Percentiles rank a stretch among this genome's conserved stretches.
Evolutionary conservation across 2,113 vertebrate species (phyloP).

Genomic region (Brachirus orientalis): DNA sequence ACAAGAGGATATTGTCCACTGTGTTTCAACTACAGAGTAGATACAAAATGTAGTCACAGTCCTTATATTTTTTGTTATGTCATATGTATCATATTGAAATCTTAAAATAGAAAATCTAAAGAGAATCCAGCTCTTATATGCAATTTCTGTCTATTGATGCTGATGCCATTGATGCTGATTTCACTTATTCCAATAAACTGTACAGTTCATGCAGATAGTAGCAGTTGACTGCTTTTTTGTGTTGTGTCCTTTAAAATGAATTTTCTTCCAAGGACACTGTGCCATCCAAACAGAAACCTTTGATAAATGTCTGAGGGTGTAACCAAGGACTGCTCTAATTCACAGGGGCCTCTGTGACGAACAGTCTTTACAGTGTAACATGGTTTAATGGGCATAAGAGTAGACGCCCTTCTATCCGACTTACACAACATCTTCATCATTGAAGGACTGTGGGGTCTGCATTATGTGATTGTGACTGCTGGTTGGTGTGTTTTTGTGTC

Average conservation of each 20-base stretch:
- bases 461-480: neutral
- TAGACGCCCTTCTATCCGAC: constrained; percentile 56
- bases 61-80: no score
- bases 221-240: constrained; percentile 28
- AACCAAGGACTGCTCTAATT: constrained; percentile 51
- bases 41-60: no score
- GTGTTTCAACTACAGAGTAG: no score
- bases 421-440: constrained; percentile 57
- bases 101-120: no score
- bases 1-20: no score
- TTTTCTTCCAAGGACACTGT: constrained; percentile 50
- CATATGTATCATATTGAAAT: no score
- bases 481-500: neutral
- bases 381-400: constrained; percentile 52
- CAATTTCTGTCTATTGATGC: neutral
- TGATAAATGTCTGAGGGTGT: constrained; percentile 60
- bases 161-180: neutral
- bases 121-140: no score
- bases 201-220: neutral
- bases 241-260: constrained; percentile 35
- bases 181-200: neutral
- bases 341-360: constrained; percentile 51
- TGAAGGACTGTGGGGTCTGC: constrained; percentile 5
- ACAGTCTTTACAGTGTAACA: constrained; percentile 50
- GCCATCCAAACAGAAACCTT: constrained; percentile 31